Base-by-base conservation (phyloP, 2,888 invertebrate species). In the Craniophora ligustri region DNA sequence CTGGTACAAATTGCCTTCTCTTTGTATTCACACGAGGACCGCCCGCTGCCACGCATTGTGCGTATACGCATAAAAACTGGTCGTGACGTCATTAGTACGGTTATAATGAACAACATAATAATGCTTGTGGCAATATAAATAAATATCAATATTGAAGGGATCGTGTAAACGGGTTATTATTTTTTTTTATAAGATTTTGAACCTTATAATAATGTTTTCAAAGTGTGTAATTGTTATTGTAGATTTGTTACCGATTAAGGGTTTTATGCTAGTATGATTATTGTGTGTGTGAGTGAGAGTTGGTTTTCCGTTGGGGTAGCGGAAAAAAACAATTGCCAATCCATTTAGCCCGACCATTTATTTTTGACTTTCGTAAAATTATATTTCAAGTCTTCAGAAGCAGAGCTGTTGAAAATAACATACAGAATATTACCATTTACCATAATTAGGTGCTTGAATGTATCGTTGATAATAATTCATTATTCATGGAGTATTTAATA, bases 91-190 rank as follows among this genome's bases (percentile, higher is more conserved):
- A 79, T 79, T 77, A 79, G 60, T 70, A 53, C 45, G 71, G 76
- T 73, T 77, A 76, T 81, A 70, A 76, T 81, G 71, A 76, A 67
- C 67, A 65, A 66, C 73, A 66, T 74, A 68, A 79, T 76, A 72
- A 79, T 72, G 51, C 42, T 60, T 62, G 75, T 68, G 67, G 70
- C 59, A 69, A 79, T 72, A 74, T 76, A 80, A 76, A 76, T 76
- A 81, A 76, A 76, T 78, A 81, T 73, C 67, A 78, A 79, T 77
- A 76, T 76, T 58, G 31, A 46, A 41, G 67, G 67, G 68, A 6
- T 67, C 51, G 48, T 67, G 58, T 59, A 67, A 73, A 72, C 53
- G 68, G 69, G 69, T 75, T 64, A 49, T 54, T 65, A 59, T 61
- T 55, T 68, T 72, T 67, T 72, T 60, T 61, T 64, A 45, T 40